Conservation (phyloP, 2,888 invertebrate species). For the Meiosimyza decipiens region DNA sequence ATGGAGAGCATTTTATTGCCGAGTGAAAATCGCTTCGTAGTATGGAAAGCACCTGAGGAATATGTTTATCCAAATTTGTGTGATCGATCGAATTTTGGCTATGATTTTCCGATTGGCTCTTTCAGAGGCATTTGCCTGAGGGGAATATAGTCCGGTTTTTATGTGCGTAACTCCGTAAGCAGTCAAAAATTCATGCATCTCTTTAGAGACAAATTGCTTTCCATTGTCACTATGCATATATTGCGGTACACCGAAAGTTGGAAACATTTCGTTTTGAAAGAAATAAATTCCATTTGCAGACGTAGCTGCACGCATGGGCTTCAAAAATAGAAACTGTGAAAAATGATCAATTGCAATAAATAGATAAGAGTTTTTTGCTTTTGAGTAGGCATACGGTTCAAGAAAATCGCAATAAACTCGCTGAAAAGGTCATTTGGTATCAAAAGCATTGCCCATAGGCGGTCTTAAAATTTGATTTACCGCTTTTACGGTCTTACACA, state of each 20-base stretch:
- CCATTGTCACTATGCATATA: constrained; percentile 51
- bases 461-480: neutral
- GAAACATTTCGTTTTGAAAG: constrained; percentile 29
- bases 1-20: constrained; percentile 23
- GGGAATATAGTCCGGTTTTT: constrained; percentile 34
- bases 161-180: constrained; percentile 14
- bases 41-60: constrained; percentile 20
- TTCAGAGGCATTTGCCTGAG: constrained; percentile 41
- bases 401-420: constrained; percentile 26
- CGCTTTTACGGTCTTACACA: neutral
- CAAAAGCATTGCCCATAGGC: neutral
- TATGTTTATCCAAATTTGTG: constrained; percentile 25
- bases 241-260: constrained; percentile 43
- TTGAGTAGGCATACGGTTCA: constrained; percentile 37
- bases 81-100: constrained; percentile 34
- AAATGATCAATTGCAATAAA: constrained; percentile 38
- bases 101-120: constrained; percentile 38
- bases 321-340: constrained; percentile 34
- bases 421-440: neutral
- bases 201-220: constrained; percentile 43
- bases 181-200: constrained; percentile 38
- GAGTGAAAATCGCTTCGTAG: constrained; percentile 35
- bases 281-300: constrained; percentile 19
- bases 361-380: constrained; percentile 22
- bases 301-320: constrained; percentile 29